A percentile compares a stretch with the other conserved stretches of the same genome.
Conservation (phyloP, 35 echinoderm and acorn worm genomes). For the Heliocidaris tuberculata region DNA sequence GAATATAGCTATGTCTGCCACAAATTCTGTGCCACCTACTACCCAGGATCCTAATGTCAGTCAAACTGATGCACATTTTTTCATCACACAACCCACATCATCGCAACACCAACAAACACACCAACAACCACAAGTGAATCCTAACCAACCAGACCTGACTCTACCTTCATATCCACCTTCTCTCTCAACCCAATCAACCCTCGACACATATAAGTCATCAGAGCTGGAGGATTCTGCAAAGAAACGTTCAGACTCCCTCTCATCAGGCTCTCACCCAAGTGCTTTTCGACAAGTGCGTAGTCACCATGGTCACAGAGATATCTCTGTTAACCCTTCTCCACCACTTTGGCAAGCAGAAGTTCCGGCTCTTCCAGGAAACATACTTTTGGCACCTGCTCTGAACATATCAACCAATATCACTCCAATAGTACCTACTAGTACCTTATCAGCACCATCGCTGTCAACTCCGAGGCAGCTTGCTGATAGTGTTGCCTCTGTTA, state of each 20-base stretch:
- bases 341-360: constrained; percentile 85
- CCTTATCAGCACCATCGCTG: constrained; percentile 35
- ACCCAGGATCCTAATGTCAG: neutral
- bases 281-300: constrained; percentile 73
- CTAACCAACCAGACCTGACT: constrained; percentile 17
- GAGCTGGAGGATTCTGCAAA: neutral
- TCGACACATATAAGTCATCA: neutral
- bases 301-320: constrained; percentile 51
- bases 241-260: constrained; percentile 38
- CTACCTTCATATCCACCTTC: constrained; percentile 20
- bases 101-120: neutral
- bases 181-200: constrained; percentile 39
- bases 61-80: neutral
- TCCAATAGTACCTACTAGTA: constrained; percentile 39
- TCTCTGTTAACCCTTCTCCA: constrained; percentile 76
- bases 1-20: neutral
- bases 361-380: constrained; percentile 76
- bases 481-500: constrained; percentile 50
- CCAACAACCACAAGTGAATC: neutral
- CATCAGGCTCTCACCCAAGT: constrained; percentile 64
- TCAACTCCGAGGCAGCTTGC: constrained; percentile 57
- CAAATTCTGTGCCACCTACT: neutral
- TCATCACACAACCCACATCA: neutral
- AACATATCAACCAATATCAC: constrained; percentile 22
- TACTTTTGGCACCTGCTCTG: constrained; percentile 76